phyloP scores from a whole-genome alignment of 2,888 invertebrate genomes.

The Mythimna lalbum region DNA sequence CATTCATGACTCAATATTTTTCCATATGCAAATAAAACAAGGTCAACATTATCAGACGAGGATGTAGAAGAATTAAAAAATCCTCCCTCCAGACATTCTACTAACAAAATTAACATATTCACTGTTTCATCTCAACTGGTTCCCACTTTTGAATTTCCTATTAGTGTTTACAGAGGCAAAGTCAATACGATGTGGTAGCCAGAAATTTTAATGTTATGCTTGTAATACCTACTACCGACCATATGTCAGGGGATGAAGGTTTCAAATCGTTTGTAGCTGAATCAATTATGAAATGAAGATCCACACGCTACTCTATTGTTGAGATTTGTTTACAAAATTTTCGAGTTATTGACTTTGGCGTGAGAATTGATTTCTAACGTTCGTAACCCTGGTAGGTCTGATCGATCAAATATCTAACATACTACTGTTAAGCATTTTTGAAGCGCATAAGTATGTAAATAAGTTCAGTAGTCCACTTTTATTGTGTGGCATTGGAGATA shows the following conservation, averaged over 20 bases:
- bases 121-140: constrained; percentile 89
- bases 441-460: constrained; percentile 64
- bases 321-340: constrained; percentile 87
- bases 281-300: constrained; percentile 79
- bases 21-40: constrained; percentile 48
- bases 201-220: constrained; percentile 74
- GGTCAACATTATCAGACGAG: constrained; percentile 55
- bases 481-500: constrained; percentile 39
- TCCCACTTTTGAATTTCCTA: constrained; percentile 89
- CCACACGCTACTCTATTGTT: constrained; percentile 82
- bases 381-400: constrained; percentile 87
- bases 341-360: constrained; percentile 87
- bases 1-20: constrained; percentile 46
- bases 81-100: constrained; percentile 66
- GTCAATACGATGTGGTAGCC: constrained; percentile 85
- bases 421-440: constrained; percentile 82
- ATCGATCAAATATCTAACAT: constrained; percentile 83
- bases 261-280: constrained; percentile 56
- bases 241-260: constrained; percentile 60
- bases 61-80: constrained; percentile 66
- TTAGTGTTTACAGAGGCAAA: constrained; percentile 89
- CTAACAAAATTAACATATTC: constrained; percentile 87
- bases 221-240: constrained; percentile 63
- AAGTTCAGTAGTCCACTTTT: constrained; percentile 53
- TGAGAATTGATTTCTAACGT: constrained; percentile 89